phyloP scores from a whole-genome alignment of 2,888 invertebrate genomes.

The Sinelater perroti region DNA sequence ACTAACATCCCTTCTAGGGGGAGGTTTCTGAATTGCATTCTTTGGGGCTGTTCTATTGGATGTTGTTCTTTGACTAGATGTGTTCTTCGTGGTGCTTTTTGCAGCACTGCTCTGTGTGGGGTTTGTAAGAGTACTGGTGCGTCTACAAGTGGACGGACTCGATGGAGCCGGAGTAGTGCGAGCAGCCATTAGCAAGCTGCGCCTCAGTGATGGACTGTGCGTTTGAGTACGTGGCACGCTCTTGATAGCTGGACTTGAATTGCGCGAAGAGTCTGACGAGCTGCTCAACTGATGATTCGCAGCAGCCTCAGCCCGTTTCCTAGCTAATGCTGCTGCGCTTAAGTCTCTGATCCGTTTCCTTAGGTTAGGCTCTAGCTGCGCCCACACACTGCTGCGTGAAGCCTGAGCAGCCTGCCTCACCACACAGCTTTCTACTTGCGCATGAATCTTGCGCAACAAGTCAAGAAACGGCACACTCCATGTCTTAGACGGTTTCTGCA shows the following conservation, averaged over 20 bases:
- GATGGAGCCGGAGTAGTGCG: constrained; percentile 64
- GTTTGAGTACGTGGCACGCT: constrained; percentile 21
- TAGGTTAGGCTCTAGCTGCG: constrained; percentile 49
- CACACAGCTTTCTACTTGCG: constrained; percentile 75
- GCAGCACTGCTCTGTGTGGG: constrained; percentile 67
- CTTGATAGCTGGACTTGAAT: constrained; percentile 69
- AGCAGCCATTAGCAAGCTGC: constrained; percentile 64
- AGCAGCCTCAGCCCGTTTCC: constrained; percentile 53
- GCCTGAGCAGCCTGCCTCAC: constrained; percentile 67
- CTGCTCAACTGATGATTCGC: constrained; percentile 46
- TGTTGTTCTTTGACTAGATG: constrained; percentile 24
- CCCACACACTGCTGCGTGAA: constrained; percentile 40
- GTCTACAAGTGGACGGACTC: constrained; percentile 63
- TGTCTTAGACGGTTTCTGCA: constrained; percentile 54
- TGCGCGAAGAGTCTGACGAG: constrained; percentile 71
- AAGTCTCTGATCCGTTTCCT: constrained; percentile 72
- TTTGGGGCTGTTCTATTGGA: constrained; percentile 22
- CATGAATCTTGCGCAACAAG: constrained; percentile 69
- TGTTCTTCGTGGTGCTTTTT: constrained; percentile 34
- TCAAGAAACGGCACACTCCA: constrained; percentile 55
- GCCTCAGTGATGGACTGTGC: constrained; percentile 61
- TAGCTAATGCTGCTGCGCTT: constrained; percentile 52
- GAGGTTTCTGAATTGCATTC: constrained; percentile 15
- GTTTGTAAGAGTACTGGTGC: constrained; percentile 62
- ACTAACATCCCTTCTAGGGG: constrained; percentile 23